Evolutionary conservation across 2,888 invertebrate species (phyloP), one percentile per base, ranked within the genome.

Genomic region (Rhyacophila evoluta): DNA sequence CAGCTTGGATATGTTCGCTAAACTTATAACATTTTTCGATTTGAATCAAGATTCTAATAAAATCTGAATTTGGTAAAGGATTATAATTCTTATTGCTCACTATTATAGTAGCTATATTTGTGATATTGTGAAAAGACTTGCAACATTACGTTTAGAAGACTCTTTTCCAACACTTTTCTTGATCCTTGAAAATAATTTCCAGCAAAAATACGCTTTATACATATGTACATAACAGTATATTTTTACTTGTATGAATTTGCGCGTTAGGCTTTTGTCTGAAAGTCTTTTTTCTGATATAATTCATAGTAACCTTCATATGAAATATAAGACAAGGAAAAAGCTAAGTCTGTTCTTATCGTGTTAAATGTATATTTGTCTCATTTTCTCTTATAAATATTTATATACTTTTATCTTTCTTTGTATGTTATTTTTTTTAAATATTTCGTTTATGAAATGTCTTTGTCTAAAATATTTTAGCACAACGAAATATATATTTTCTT

Each of bases 231-330:
- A 19, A 1, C 6, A 19, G 25, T 55, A 1, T 55, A 5, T 12
- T 55, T 1, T 55, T 55, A 8, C 55, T 8, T 55, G 55, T 1
- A 25, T 25, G 19, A 12, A 12, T 12, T 39, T 39, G 10, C n/a
- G 12, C 39, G 39, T 39, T 39, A 39, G 39, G 5, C 72, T 36
- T 15, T 72, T 38, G 41, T 75, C 19, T 25, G 69, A 12, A 37
- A 70, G 19, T 11, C 12, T 33, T 15, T 8, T 6, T 67, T 38
- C 15, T 8, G 33, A 38, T 75, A 74, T 36, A 74, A 74, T 75
- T 70, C 75, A 75, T 72, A 70, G 70, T 67, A 70, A 75, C 36
- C 27, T 75, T 75, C 70, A 28, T 70, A 69, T 75, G 70, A 36
- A 72, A 55, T 25, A 55, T 70, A 37, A 75, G 68, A 75, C 37